Percentiles rank a stretch among this genome's conserved stretches.
These are phyloP conservation scores for Sebastes fasciatus DNA, from an alignment of 2,113 vertebrate species.

Conservation along the genomic window DNA sequence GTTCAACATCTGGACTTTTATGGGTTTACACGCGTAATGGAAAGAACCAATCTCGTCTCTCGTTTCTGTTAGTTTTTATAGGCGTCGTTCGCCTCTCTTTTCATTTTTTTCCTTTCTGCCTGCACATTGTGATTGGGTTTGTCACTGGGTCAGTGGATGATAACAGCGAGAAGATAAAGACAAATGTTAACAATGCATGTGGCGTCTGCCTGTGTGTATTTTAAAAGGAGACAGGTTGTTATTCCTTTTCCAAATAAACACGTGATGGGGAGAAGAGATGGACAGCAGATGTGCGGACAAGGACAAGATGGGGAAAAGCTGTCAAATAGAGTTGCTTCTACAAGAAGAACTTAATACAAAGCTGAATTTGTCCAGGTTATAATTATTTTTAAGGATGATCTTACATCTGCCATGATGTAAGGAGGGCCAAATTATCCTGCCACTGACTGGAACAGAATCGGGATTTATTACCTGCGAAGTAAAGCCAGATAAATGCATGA, in stretches of 20 bases:
- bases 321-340: conserved; percentile 15
- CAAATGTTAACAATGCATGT: conserved; percentile 41
- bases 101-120: conserved; percentile 19
- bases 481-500: conserved; percentile 35
- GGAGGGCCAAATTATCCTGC: conserved; percentile 26
- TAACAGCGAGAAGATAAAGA: conserved; percentile 24
- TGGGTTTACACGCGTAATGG: conserved; percentile 71
- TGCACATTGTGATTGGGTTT: conserved; percentile 60
- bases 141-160: conserved; percentile 63
- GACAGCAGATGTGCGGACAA: conserved; percentile 68
- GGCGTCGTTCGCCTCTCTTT: conserved; percentile 18
- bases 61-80: conserved; percentile 65
- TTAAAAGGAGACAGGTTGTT: conserved; percentile 64
- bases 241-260: conserved; percentile 70
- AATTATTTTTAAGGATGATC: conserved; percentile 27
- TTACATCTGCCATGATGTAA: conserved; percentile 9
- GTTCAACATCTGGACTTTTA: conserved; percentile 77
- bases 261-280: conserved; percentile 54
- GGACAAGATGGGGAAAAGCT: conserved; percentile 38
- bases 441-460: conserved; percentile 29
- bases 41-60: conserved; percentile 61
- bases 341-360: conserved; percentile 6
- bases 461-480: conserved; percentile 40
- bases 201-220: conserved; percentile 52
- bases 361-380: conserved; percentile 1